These are phyloP conservation scores for Dicentrarchus labrax DNA, from an alignment of 2,113 vertebrate species.

Conservation along the genomic window DNA sequence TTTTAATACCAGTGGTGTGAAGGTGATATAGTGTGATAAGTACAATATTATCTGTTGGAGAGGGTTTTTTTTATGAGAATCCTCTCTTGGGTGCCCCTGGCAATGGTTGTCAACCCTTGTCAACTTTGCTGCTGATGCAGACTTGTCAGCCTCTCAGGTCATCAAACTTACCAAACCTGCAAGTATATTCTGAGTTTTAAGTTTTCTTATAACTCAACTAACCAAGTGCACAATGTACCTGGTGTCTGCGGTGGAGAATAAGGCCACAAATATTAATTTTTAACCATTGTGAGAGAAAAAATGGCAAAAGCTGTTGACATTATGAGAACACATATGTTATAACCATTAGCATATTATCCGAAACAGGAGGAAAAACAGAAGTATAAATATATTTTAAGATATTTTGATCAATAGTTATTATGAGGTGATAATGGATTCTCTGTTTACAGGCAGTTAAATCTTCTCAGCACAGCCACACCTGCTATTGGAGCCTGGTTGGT, in stretches of 20 bases:
- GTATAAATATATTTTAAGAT: background rate
- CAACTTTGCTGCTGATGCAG: background rate
- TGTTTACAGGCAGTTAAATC: constrained; percentile 91
- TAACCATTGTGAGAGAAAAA: background rate
- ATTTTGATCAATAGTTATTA: background rate
- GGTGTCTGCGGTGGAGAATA: background rate
- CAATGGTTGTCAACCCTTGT: background rate
- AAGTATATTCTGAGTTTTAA: constrained; percentile 3
- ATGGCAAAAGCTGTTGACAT: background rate
- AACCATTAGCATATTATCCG: background rate
- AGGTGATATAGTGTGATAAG: background rate
- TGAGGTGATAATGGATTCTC: background rate
- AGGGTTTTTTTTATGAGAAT: background rate
- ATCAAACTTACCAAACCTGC: constrained; percentile 19
- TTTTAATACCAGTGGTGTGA: background rate
- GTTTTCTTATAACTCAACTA: background rate
- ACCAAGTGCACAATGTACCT: background rate
- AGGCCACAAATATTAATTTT: background rate
- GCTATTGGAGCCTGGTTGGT: constrained; percentile 97
- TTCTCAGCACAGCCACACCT: constrained; percentile 96
- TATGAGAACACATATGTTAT: background rate
- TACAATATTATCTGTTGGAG: background rate
- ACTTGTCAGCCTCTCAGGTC: constrained; percentile 1
- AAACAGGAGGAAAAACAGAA: background rate
- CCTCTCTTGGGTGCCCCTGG: background rate